Evolutionary conservation across 2,888 invertebrate genomes (phyloP).

Genomic region (Perizoma affinitatum): DNA sequence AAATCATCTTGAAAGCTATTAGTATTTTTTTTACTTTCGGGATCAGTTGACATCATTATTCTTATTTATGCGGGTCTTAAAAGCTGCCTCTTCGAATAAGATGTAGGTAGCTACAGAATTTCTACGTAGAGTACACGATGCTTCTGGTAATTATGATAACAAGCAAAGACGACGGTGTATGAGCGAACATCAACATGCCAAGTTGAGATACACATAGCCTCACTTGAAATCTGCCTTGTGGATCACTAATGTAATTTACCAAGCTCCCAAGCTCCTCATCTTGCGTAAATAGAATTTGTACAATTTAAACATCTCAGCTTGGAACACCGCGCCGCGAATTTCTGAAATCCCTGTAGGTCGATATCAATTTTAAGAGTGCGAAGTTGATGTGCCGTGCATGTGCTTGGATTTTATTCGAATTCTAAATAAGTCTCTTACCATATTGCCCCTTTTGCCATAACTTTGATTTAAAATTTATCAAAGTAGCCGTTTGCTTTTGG

Average conservation of each 20-base stretch:
- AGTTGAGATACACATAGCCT: slow-evolving; percentile 35
- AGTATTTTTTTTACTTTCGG: too few relatives aligned
- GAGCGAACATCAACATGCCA: slow-evolving; percentile 20
- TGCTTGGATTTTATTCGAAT: slow-evolving; percentile 16
- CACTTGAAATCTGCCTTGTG: slow-evolving; percentile 40
- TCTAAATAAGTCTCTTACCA: slow-evolving; percentile 20
- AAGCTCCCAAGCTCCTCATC: slow-evolving; percentile 52
- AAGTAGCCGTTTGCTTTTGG: slow-evolving; percentile 18
- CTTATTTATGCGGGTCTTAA: too few relatives aligned
- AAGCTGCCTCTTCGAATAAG: slow-evolving; percentile 4
- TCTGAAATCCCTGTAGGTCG: slow-evolving; percentile 20
- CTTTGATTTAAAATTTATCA: slow-evolving; percentile 22
- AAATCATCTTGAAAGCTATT: slow-evolving; percentile 1
- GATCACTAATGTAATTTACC: slow-evolving; percentile 60
- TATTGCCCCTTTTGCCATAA: slow-evolving; percentile 21
- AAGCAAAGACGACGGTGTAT: slow-evolving; percentile 20
- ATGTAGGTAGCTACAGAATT: neutral
- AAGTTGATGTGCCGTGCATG: slow-evolving; percentile 20
- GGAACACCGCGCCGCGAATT: slow-evolving; percentile 13
- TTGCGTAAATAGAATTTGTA: slow-evolving; percentile 49
- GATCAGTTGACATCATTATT: too few relatives aligned
- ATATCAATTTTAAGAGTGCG: slow-evolving; percentile 17
- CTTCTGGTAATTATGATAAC: slow-evolving; percentile 13
- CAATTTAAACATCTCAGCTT: slow-evolving; percentile 46
- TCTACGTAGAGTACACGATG: slow-evolving; percentile 10